Evolutionary conservation across 2,888 invertebrate genomes (phyloP), one percentile per base, ranked within the genome.

Genomic region (Carterocephalus palaemon): DNA sequence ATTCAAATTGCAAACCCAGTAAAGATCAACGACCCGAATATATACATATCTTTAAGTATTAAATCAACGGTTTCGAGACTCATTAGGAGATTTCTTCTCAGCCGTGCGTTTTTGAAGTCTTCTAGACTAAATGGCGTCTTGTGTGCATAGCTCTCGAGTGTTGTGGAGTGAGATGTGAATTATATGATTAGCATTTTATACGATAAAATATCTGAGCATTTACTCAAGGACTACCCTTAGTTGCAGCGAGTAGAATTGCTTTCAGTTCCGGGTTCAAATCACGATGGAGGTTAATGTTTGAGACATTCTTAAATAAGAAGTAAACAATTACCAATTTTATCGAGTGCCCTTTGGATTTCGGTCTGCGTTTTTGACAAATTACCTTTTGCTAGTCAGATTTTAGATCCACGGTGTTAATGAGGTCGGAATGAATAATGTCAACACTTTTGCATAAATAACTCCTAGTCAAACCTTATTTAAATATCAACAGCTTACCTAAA

Each of bases 111-210:
- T 20, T 8, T 45, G 29, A 45, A 45, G 37, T 10, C 43, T 23
- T 37, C 37, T 13, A 45, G 43, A 45, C 37, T 17, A 19, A 23
- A 29, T 13, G 37, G 31, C 36, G 43, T 23, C 37, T 45, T 17
- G 43, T 37, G 34, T 37, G 43, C 23, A 13, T 23, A 24, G 32
- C 41, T 17, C 43, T 45, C 20, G 31, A 23, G 28, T 17, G 37
- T 45, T 15, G 31, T 17, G 28, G 29, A 28, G 9, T 6, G 19
- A 23, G 23, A 23, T 37, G 31, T 20, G 43, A 45, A 37, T 37
- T 37, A 37, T 45, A 36, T 29, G 23, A 37, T 45, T 45, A 45
- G 43, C 43, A 45, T 45, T 24, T 45, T 37, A 19, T 29, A 16
- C 10, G 9, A 7, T 16, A 23, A 38, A 42, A 42, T 38, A 9